Percentiles rank a stretch among this genome's conserved stretches.
phyloP scores from a whole-genome alignment of 2,113 vertebrate species.

The Bothrops jararaca region DNA sequence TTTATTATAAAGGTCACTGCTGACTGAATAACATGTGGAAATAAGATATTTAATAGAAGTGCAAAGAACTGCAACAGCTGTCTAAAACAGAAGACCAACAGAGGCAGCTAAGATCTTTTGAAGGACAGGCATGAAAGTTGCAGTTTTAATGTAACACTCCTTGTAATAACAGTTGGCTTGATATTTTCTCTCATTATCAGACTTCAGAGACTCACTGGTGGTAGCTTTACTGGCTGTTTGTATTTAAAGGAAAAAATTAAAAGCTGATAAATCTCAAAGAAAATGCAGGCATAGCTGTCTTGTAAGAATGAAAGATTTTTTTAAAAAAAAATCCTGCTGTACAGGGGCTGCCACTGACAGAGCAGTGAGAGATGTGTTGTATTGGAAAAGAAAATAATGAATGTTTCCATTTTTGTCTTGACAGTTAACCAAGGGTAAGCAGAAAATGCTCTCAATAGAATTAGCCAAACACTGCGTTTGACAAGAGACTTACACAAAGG shows the following conservation, averaged over 20 bases:
- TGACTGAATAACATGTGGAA: conserved; percentile 62
- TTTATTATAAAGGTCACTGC: conserved; percentile 64
- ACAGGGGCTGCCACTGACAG: not conserved
- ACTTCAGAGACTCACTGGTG: not conserved
- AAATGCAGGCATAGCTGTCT: not conserved
- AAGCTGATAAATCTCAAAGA: not conserved
- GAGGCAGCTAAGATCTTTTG: conserved; percentile 15
- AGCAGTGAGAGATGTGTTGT: not conserved
- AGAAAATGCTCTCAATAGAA: not conserved
- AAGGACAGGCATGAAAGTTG: conserved; percentile 38
- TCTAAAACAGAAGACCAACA: conserved; percentile 39
- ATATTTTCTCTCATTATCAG: not conserved
- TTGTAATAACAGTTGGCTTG: not conserved
- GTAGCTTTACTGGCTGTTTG: not conserved
- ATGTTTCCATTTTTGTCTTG: not conserved
- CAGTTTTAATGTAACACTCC: conserved; percentile 20
- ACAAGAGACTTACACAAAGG: not conserved
- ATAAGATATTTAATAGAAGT: conserved; percentile 57
- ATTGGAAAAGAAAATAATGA: not conserved
- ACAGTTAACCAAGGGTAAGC: not conserved
- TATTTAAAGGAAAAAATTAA: conserved; percentile 3
- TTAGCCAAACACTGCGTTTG: not conserved
- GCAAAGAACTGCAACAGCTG: conserved; percentile 28
- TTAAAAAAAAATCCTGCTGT: not conserved
- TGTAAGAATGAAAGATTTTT: not conserved